phyloP scores from a whole-genome alignment of 2,888 invertebrate genomes.

The Microctonus brassicae region DNA sequence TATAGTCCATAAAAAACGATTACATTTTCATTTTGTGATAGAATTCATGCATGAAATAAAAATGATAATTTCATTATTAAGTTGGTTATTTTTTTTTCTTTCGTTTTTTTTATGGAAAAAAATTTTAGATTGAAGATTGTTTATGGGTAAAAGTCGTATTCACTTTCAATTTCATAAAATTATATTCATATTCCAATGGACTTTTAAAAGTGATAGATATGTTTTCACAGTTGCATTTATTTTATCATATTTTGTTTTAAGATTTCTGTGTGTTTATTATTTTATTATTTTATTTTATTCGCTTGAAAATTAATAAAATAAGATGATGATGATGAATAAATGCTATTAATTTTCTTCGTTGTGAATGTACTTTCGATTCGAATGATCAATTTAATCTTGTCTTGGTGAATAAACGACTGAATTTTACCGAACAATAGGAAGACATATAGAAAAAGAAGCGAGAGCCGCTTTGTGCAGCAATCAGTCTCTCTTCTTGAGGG shows the following conservation, averaged over 20 bases:
- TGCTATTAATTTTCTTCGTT: conserved; percentile 16
- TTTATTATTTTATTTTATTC: not conserved
- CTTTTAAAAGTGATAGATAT: conserved; percentile 1
- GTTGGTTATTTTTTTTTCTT: not conserved
- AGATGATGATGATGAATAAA: not conserved
- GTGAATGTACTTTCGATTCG: conserved; percentile 22
- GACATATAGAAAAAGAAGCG: conserved; percentile 8
- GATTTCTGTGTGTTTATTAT: not conserved
- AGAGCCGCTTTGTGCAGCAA: conserved; percentile 32
- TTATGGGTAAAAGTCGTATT: not conserved
- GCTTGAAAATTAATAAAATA: not conserved
- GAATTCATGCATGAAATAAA: not conserved
- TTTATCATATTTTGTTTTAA: not conserved
- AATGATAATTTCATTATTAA: not conserved
- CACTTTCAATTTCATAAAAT: not conserved
- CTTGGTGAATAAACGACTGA: conserved; percentile 17
- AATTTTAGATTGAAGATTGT: not conserved
- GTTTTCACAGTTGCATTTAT: not conserved
- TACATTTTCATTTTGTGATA: conserved; percentile 12
- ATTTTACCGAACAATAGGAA: conserved; percentile 31
- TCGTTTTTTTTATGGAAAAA: not conserved
- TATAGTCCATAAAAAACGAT: conserved; percentile 12
- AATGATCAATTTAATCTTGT: conserved; percentile 28
- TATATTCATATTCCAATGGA: not conserved
- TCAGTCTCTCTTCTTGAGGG: conserved; percentile 30